Evolutionary conservation across 2,888 invertebrate genomes (phyloP), one percentile per base, ranked within the genome.

Genomic region (Pterostichus niger): DNA sequence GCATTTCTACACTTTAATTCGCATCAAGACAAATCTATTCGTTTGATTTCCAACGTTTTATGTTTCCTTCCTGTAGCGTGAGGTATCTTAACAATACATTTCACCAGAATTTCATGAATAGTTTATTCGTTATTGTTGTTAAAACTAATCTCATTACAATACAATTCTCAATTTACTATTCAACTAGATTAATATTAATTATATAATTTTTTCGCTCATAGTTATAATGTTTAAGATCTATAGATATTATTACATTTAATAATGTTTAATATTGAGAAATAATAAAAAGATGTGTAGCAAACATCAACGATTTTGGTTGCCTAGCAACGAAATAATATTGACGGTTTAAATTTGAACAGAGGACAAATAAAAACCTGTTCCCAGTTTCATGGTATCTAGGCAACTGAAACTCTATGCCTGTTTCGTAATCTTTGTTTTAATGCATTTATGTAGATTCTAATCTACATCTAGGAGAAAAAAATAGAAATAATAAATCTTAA

Each of bases 281-380:
- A 49, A 49, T 49, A 40, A 9, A 40, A 40, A 40, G 40, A 40
- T 40, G 6, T 13, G 33, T 35, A 64, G 64, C 64, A 64, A 13
- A 64, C 33, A 33, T 64, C 64, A 52, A 44, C 71, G 46, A 49
- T 11, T 46, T 24, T 46, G 71, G 75, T 75, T 49, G 31, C 75
- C 13, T 52, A 52, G 75, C 52, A 75, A 75, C 75, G 49, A 13
- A 75, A 75, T 52, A 52, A 75, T 75, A 75, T 75, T 75, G 75
- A 75, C 75, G 75, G 35, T 75, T 75, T 75, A 13, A 52, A 75
- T 75, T 52, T 75, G 52, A 75, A 68, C 17, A 52, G 49, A 52
- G 9, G 52, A 52, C 52, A 52, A 44, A 71, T 71, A 44, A 71
- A 44, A 71, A 71, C 68, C 68, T 11, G 68, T 71, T 71, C 68